These are phyloP conservation scores for Patiria pectinifera DNA, from an alignment of 53 echinoderm and acorn worm genomes.

Conservation along the genomic window DNA sequence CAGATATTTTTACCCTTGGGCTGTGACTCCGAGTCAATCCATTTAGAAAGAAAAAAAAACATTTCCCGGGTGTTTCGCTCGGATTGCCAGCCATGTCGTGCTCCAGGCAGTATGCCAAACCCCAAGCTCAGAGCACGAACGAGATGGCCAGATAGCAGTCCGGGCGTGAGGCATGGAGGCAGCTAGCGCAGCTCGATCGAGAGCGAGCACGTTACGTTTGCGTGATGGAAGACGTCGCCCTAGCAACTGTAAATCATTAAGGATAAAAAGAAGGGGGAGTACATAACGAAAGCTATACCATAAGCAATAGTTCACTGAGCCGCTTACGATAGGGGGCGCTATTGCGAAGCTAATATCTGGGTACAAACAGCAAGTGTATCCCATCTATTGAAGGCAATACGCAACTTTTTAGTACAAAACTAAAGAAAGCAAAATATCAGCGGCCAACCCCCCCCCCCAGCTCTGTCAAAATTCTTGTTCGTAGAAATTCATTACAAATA, in stretches of 20 bases:
- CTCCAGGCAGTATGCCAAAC: neutral
- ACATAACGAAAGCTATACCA: neutral
- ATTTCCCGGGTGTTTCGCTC: neutral
- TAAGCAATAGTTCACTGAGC: neutral
- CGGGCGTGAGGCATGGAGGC: neutral
- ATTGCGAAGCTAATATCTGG: too few species aligned
- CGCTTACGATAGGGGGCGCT: neutral
- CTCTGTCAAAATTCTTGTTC: too few species aligned
- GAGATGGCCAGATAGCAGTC: neutral
- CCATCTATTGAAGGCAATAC: too few species aligned
- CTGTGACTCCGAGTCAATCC: neutral
- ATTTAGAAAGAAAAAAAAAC: neutral
- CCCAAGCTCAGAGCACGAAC: neutral
- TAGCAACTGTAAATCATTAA: neutral
- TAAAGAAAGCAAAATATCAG: too few species aligned
- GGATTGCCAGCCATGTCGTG: neutral
- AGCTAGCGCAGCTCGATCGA: neutral
- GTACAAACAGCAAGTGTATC: too few species aligned
- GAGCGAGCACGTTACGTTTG: neutral
- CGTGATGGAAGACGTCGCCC: neutral
- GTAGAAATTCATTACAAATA: too few species aligned
- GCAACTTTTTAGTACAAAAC: too few species aligned
- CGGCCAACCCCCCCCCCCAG: too few species aligned
- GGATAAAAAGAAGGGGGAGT: neutral
- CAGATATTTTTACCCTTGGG: neutral